Percentiles rank a stretch among this genome's conserved stretches.
Evolutionary conservation across 1,140 invertebrate genomes (phyloP).

Genomic region (Drosophila pachea): DNA sequence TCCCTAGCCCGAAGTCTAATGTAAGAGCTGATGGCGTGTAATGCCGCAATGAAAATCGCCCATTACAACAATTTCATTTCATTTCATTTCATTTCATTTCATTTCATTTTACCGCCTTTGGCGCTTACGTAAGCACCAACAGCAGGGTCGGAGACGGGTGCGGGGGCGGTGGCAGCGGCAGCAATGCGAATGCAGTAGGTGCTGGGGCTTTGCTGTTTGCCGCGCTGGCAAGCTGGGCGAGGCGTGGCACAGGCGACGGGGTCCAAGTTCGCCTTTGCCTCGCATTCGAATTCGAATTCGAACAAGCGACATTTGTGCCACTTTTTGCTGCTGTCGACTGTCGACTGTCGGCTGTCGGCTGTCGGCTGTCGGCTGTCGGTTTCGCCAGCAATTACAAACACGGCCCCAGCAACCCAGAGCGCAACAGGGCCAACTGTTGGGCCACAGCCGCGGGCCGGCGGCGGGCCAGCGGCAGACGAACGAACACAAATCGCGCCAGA

Average conservation of each 20-base stretch:
- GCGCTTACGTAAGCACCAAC: constrained; percentile 68
- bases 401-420: constrained; percentile 44
- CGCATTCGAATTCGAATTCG: constrained; percentile 6
- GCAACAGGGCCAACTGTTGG: constrained; percentile 12
- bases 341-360: too few relatives aligned
- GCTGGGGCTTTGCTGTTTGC: too few relatives aligned
- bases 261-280: constrained; percentile 18
- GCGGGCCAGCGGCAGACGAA: constrained; percentile 38
- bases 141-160: constrained; percentile 32
- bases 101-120: constrained; percentile 72
- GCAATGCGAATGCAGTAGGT: constrained; percentile 44
- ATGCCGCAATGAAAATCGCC: constrained; percentile 72
- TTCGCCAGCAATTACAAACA: constrained; percentile 74
- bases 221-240: too few relatives aligned
- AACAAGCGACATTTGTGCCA: constrained; percentile 68
- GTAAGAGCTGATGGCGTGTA: constrained; percentile 59
- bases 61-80: constrained; percentile 76
- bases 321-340: constrained; percentile 48
- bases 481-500: constrained; percentile 71
- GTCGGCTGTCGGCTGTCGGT: constrained; percentile 1
- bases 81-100: constrained; percentile 74
- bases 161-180: constrained; percentile 26
- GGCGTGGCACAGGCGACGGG: constrained; percentile 1
- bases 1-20: constrained; percentile 36
- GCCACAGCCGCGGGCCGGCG: constrained; percentile 33